phyloP scores from a whole-genome alignment of 2,888 invertebrate species.

The Atrina japonica region DNA sequence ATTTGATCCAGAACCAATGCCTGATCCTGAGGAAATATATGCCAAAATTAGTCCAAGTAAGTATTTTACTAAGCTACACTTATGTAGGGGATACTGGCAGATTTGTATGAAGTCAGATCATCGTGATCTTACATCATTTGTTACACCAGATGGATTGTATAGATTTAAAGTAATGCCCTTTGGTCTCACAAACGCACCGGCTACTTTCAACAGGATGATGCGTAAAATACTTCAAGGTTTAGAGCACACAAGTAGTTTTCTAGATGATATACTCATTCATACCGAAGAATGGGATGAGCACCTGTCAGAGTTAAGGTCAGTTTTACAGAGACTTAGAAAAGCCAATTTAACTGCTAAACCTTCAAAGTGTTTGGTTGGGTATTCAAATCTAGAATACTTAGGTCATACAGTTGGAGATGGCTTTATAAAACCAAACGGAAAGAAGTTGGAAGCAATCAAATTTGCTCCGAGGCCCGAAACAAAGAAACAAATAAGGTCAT shows the following conservation, averaged over 20 bases:
- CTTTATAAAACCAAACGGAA: background rate
- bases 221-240: slow-evolving; percentile 32
- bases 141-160: slow-evolving; percentile 17
- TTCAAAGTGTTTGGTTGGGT: slow-evolving; percentile 33
- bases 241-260: slow-evolving; percentile 21
- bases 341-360: slow-evolving; percentile 36
- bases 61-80: slow-evolving; percentile 44
- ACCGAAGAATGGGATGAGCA: slow-evolving; percentile 38
- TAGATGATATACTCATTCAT: slow-evolving; percentile 36
- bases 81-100: slow-evolving; percentile 52
- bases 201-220: slow-evolving; percentile 39
- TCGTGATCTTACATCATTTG: slow-evolving; percentile 39
- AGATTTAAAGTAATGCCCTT: slow-evolving; percentile 35
- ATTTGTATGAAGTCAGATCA: slow-evolving; percentile 32
- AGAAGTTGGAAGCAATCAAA: slow-evolving; percentile 27
- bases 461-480: slow-evolving; percentile 24
- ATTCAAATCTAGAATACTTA: slow-evolving; percentile 18
- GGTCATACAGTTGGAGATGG: slow-evolving; percentile 36
- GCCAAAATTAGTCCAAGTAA: slow-evolving; percentile 11
- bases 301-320: slow-evolving; percentile 15
- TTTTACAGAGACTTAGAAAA: slow-evolving; percentile 28
- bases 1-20: slow-evolving; percentile 54
- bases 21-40: slow-evolving; percentile 47
- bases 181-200: slow-evolving; percentile 23
- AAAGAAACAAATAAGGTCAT: slow-evolving; percentile 30